Percentiles rank a stretch among this genome's conserved stretches.
These are phyloP conservation scores for Aphelenchoides besseyi DNA, from an alignment of 1,140 invertebrate genomes.

Conservation along the genomic window DNA sequence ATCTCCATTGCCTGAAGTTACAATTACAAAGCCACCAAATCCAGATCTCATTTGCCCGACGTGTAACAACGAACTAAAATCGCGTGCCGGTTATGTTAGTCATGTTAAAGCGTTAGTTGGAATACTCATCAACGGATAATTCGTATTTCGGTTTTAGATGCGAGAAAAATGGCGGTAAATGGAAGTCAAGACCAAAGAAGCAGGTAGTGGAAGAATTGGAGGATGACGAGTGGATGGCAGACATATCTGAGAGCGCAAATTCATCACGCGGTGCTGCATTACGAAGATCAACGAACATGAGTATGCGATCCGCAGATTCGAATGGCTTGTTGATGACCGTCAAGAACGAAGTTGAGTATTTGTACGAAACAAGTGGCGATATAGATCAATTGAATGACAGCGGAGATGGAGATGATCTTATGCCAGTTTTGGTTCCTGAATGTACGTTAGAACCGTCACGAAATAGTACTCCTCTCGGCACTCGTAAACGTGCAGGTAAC, in stretches of 20 bases:
- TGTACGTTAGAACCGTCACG: background rate
- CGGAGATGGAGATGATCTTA: background rate
- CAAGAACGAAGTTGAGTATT: background rate
- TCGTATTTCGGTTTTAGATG: conserved; percentile 6
- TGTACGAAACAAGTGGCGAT: background rate
- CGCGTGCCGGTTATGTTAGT: background rate
- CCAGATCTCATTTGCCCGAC: conserved; percentile 2
- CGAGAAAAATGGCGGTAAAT: conserved; percentile 4
- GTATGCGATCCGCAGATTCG: background rate
- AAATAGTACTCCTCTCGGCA: background rate
- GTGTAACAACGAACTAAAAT: conserved; percentile 1
- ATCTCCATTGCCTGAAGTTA: too few species aligned
- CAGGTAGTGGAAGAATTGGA: background rate
- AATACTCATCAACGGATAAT: background rate
- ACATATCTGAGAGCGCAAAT: background rate
- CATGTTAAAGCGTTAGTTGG: conserved; percentile 15
- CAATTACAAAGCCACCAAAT: too few species aligned
- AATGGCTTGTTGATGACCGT: background rate
- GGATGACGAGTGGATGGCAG: background rate
- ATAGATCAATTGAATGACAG: background rate
- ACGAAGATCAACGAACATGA: background rate
- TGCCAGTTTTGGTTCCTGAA: background rate
- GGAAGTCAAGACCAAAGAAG: background rate
- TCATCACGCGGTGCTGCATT: too few species aligned
- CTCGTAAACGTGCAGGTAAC: background rate